phyloP scores from a whole-genome alignment of 2,888 invertebrate genomes.

The Phengaris alcon region DNA sequence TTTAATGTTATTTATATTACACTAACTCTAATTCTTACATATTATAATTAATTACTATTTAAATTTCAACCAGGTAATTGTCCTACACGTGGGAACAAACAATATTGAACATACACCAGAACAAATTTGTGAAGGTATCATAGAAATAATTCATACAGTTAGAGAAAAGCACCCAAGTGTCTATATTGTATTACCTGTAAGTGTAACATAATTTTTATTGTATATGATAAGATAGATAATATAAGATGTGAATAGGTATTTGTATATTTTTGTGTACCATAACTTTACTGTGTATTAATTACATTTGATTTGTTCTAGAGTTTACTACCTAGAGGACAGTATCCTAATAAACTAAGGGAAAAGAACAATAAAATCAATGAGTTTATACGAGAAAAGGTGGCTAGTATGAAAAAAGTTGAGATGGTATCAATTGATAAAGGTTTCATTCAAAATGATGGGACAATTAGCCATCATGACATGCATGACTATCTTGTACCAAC shows the following conservation, averaged over 20 bases:
- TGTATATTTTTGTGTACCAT: neutral
- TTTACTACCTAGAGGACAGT: slow-evolving; percentile 91
- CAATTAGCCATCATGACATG: slow-evolving; percentile 94
- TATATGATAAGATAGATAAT: neutral
- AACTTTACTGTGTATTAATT: neutral
- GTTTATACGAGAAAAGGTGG: slow-evolving; percentile 82
- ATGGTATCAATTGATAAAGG: slow-evolving; percentile 89
- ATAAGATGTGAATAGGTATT: slow-evolving; percentile 29
- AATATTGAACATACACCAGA: slow-evolving; percentile 90
- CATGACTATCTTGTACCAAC: slow-evolving; percentile 94
- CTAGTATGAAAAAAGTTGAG: slow-evolving; percentile 84
- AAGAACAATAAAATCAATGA: slow-evolving; percentile 88
- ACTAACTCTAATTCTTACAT: neutral
- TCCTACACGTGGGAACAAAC: slow-evolving; percentile 93
- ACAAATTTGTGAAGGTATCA: slow-evolving; percentile 89
- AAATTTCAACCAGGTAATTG: slow-evolving; percentile 82
- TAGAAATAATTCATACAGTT: slow-evolving; percentile 86
- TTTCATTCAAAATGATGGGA: slow-evolving; percentile 87
- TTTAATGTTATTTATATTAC: neutral
- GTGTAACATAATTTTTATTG: slow-evolving; percentile 47
- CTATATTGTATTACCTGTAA: slow-evolving; percentile 91
- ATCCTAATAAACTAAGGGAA: slow-evolving; percentile 89
- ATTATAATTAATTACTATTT: neutral
- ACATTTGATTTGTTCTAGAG: slow-evolving; percentile 79
- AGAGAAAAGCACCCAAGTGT: slow-evolving; percentile 88